phyloP scores from a whole-genome alignment of 1,140 invertebrate species.

The Drosophila triauraria region DNA sequence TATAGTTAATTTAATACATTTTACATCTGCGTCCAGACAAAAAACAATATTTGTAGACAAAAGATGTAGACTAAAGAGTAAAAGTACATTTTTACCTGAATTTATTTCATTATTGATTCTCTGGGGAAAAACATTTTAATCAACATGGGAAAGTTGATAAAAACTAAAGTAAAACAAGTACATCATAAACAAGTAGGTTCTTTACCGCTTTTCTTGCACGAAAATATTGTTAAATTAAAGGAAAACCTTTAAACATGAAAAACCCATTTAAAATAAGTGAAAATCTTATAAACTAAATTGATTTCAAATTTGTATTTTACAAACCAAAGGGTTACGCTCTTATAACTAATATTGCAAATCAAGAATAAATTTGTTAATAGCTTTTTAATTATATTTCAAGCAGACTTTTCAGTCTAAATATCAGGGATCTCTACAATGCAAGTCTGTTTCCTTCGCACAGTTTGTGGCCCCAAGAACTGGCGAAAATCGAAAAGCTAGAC shows the following conservation, averaged over 20 bases:
- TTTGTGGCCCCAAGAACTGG: neutral
- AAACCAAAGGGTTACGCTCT: no score
- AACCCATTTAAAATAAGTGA: no score
- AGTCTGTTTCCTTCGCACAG: neutral
- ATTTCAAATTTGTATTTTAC: no score
- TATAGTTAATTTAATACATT: neutral
- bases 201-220: neutral
- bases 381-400: neutral
- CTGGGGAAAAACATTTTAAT: neutral
- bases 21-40: neutral
- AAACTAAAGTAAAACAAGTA: neutral
- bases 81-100: neutral
- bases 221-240: neutral
- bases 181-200: no score
- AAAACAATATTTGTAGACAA: neutral
- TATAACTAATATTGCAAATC: no score
- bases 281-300: no score
- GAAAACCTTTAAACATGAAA: neutral
- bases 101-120: neutral
- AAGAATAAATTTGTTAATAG: no score
- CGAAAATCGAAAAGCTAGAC: slow-evolving; percentile 7
- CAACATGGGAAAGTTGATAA: neutral
- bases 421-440: neutral
- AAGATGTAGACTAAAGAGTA: neutral
- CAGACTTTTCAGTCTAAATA: neutral